phyloP scores from a whole-genome alignment of 2,113 vertebrate species.

The Antechinus flavipes region DNA sequence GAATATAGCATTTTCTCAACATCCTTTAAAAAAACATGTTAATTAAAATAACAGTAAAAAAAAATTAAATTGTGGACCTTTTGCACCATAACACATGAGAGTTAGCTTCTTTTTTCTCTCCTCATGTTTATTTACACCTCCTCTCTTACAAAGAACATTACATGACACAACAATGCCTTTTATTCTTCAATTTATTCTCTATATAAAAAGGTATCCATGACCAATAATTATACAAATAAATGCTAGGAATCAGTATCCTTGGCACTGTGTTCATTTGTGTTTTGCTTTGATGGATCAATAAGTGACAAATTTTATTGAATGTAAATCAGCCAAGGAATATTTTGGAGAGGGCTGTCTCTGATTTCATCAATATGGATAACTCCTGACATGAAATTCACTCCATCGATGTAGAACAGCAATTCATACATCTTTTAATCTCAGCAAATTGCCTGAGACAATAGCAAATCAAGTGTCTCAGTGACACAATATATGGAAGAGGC shows the following conservation, averaged over 20 bases:
- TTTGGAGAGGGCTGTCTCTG: neutral
- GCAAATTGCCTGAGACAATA: neutral
- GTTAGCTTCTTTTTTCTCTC: neutral
- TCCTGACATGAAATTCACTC: neutral
- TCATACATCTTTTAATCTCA: neutral
- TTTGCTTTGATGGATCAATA: constrained; percentile 64
- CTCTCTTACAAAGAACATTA: neutral
- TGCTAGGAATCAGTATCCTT: constrained; percentile 53
- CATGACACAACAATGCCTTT: neutral
- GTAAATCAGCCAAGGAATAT: constrained; percentile 33
- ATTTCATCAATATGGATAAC: neutral
- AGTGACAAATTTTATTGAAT: constrained; percentile 30
- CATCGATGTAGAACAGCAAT: neutral
- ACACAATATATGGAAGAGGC: neutral
- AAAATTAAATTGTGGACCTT: neutral
- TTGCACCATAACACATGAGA: too few species aligned
- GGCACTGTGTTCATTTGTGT: constrained; percentile 43
- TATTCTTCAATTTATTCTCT: neutral
- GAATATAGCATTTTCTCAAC: neutral
- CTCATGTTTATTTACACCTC: neutral
- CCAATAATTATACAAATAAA: constrained; percentile 58
- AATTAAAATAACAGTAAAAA: neutral
- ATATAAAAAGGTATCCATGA: neutral
- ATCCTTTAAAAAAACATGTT: neutral
- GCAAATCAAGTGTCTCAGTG: neutral